These are phyloP conservation scores for Lophotriccus pileatus DNA, from an alignment of 2,797 vertebrate genomes.

Conservation along the genomic window DNA sequence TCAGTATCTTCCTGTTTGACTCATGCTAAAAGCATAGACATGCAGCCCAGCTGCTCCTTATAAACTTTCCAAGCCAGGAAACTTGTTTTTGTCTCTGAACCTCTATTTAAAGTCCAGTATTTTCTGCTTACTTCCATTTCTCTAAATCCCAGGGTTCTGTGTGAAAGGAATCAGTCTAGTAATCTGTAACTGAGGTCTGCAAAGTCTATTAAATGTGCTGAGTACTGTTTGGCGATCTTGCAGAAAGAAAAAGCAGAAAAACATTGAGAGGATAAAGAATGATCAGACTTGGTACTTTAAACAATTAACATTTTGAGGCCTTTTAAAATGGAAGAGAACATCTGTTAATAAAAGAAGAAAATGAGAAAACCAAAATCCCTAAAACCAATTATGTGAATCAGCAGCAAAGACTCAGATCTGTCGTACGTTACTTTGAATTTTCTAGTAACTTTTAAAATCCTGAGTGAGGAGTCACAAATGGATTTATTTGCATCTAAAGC, in stretches of 20 bases:
- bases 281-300: neutral
- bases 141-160: neutral
- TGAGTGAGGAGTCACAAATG: neutral
- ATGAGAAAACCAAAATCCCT: neutral
- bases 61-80: neutral
- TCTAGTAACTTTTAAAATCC: neutral
- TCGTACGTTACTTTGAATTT: neutral
- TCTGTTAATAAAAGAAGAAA: constrained; percentile 33
- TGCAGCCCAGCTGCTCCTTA: neutral
- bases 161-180: neutral
- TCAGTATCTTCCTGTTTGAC: neutral
- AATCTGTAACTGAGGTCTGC: neutral
- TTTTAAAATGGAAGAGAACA: neutral
- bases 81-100: neutral
- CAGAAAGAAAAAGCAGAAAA: neutral
- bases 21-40: neutral
- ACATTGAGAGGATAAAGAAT: neutral
- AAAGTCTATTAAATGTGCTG: neutral
- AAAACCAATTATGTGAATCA: neutral
- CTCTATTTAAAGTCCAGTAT: neutral
- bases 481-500: neutral
- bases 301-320: constrained; percentile 30
- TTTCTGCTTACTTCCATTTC: neutral
- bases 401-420: neutral
- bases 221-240: neutral